A percentile compares a stretch with the other conserved stretches of the same genome.
phyloP scores from a whole-genome alignment of 2,797 vertebrate species.

The Gadopsis marmoratus region DNA sequence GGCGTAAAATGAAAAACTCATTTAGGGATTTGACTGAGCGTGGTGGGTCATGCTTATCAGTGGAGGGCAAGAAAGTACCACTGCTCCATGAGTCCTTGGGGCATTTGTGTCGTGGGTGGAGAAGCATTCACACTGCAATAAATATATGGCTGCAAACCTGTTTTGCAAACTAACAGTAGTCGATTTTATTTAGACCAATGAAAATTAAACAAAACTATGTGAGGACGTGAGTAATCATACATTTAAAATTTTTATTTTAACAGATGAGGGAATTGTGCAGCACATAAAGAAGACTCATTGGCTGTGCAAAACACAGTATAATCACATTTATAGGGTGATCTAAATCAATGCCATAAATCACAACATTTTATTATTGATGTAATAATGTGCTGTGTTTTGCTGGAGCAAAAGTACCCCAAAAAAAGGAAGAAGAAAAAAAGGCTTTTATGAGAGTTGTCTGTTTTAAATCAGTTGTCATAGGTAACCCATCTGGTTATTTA shows the following conservation, averaged over 20 bases:
- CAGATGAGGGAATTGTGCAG: neutral
- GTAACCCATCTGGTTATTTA: conserved; percentile 32
- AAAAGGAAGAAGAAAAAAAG: neutral
- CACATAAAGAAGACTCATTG: neutral
- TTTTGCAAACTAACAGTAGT: neutral
- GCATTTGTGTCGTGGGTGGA: neutral
- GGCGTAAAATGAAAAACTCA: conserved; percentile 72
- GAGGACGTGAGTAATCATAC: neutral
- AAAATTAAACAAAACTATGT: neutral
- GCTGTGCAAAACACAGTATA: neutral
- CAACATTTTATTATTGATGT: neutral
- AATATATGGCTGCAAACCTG: neutral
- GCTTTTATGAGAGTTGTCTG: neutral
- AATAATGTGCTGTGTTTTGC: neutral
- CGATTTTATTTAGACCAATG: neutral
- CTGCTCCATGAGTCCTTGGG: conserved; percentile 16
- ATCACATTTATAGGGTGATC: neutral
- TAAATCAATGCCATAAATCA: neutral
- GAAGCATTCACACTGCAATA: neutral
- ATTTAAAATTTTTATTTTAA: neutral
- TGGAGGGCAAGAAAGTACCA: conserved; percentile 38
- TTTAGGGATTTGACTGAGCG: conserved; percentile 60
- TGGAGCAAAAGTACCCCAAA: neutral
- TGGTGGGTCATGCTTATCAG: conserved; percentile 60
- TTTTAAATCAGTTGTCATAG: conserved; percentile 9